A percentile compares a stretch with the other conserved stretches of the same genome.
Evolutionary conservation across 2,888 invertebrate species (phyloP).

Genomic region (Macropis europaea): DNA sequence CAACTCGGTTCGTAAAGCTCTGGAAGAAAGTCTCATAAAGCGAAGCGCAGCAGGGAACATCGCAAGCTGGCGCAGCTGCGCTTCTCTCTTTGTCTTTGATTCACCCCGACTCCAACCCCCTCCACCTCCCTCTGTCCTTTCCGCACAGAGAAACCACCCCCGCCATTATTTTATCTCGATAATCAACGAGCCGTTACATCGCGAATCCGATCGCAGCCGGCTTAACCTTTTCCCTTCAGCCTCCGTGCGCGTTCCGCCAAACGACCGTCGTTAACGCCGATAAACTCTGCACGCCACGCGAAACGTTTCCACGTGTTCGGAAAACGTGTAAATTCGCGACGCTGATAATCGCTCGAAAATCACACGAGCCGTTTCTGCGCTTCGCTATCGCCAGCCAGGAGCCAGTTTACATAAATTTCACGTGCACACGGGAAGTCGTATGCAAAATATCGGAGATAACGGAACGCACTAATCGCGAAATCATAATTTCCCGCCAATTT

Average conservation of each 20-base stretch:
- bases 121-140: background rate
- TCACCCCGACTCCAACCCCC: constrained; percentile 16
- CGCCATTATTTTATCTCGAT: background rate
- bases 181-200: background rate
- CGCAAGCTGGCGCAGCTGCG: constrained; percentile 33
- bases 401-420: no score
- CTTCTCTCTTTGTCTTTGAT: constrained; percentile 40
- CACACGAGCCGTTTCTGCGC: no score
- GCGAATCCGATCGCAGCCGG: background rate
- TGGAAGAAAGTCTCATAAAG: background rate
- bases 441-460: background rate
- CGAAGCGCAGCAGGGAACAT: constrained; percentile 8
- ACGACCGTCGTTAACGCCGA: background rate
- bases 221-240: background rate
- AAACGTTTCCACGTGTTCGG: no score
- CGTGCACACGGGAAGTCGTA: background rate
- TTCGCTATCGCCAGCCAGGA: no score
- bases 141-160: background rate
- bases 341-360: no score
- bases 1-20: background rate
- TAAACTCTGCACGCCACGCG: background rate
- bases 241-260: no score
- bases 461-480: constrained; percentile 3
- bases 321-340: no score
- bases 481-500: constrained; percentile 47